phyloP scores from a whole-genome alignment of 2,797 vertebrate species.

The Paratrypauchen microcephalus region DNA sequence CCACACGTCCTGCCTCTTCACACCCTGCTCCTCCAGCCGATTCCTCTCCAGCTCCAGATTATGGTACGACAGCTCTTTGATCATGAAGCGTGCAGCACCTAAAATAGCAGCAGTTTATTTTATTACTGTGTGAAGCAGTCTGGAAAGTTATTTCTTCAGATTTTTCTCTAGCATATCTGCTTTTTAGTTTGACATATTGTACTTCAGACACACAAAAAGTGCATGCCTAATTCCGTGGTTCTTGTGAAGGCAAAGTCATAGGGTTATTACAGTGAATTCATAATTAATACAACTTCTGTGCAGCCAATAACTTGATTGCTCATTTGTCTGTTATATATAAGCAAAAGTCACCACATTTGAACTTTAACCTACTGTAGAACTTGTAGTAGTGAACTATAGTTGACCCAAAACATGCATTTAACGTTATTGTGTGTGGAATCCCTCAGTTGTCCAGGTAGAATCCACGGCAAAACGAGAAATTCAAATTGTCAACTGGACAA shows the following conservation, averaged over 20 bases:
- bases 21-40: conserved; percentile 89
- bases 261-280: too few species aligned
- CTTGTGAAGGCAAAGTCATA: not conserved
- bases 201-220: not conserved
- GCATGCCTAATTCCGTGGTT: not conserved
- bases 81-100: conserved; percentile 96
- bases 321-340: too few species aligned
- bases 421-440: too few species aligned
- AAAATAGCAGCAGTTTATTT: conserved; percentile 18
- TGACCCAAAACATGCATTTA: not conserved
- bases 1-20: conserved; percentile 93
- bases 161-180: not conserved
- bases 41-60: conserved; percentile 97
- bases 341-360: not conserved
- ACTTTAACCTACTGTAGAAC: not conserved
- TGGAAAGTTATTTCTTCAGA: not conserved
- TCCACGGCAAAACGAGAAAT: too few species aligned
- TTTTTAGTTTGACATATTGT: not conserved
- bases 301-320: too few species aligned
- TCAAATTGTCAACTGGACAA: too few species aligned
- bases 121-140: not conserved
- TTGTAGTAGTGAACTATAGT: not conserved
- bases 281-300: too few species aligned
- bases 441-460: too few species aligned
- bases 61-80: conserved; percentile 97